These are phyloP conservation scores for Stercorarius parasiticus DNA, from an alignment of 2,113 vertebrate genomes.

Conservation along the genomic window DNA sequence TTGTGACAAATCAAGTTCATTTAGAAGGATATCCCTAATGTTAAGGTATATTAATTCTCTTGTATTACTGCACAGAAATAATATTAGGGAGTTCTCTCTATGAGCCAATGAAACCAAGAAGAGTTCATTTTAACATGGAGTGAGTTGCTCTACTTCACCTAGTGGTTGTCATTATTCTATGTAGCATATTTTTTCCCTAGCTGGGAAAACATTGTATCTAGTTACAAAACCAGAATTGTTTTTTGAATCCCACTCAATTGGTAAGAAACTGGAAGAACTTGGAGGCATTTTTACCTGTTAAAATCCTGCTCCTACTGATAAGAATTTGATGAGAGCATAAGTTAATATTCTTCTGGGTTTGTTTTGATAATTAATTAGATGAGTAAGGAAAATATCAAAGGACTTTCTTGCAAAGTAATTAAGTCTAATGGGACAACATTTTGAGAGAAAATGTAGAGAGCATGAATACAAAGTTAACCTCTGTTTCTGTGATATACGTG, in stretches of 20 bases:
- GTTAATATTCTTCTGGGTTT: background rate
- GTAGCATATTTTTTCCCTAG: background rate
- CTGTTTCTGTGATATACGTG: background rate
- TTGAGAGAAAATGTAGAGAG: background rate
- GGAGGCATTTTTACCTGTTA: background rate
- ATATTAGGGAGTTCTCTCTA: background rate
- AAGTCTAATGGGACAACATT: background rate
- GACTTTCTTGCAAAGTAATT: background rate
- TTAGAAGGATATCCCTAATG: background rate
- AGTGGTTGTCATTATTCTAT: background rate
- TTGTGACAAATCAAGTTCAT: background rate
- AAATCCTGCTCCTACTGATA: background rate
- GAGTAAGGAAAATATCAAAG: background rate
- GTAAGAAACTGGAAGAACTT: background rate
- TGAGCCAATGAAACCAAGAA: background rate
- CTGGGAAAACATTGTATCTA: background rate
- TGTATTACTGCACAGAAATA: background rate
- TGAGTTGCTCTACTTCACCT: background rate
- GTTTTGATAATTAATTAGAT: conserved; percentile 19
- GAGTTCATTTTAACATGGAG: background rate
- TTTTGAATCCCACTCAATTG: background rate
- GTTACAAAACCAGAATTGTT: background rate
- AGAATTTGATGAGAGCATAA: background rate
- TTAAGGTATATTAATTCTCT: background rate
- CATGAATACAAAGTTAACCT: background rate